A percentile compares a stretch with the other conserved stretches of the same genome.
Conservation (phyloP, 2,797 vertebrate species). For the Bradypus variegatus region DNA sequence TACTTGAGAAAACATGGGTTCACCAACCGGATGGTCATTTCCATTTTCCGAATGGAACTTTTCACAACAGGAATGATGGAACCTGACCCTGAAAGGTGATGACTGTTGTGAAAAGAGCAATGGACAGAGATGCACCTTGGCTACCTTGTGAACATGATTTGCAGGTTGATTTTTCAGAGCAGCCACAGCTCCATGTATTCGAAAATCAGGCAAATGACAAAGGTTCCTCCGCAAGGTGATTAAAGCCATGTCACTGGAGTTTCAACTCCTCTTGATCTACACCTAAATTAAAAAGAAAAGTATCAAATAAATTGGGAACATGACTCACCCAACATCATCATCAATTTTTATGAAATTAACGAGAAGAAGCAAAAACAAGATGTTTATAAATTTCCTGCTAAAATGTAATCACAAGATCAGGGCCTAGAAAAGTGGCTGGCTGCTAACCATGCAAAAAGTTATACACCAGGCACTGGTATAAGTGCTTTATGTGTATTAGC, state of each 20-base stretch:
- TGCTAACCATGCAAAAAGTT: neutral
- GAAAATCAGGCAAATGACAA: conserved; percentile 21
- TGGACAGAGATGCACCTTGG: neutral
- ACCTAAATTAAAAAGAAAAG: neutral
- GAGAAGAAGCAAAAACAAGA: neutral
- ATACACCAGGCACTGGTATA: neutral
- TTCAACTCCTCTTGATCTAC: neutral
- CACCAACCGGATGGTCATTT: conserved; percentile 65
- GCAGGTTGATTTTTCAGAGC: conserved; percentile 52
- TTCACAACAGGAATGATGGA: conserved; percentile 42
- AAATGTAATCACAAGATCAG: accelerated
- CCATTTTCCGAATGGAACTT: conserved; percentile 64
- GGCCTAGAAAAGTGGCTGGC: neutral
- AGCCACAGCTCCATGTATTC: conserved; percentile 44
- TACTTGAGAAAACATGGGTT: conserved; percentile 67
- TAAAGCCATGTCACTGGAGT: conserved; percentile 67
- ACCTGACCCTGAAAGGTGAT: neutral
- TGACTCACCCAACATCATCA: neutral
- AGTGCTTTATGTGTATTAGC: neutral
- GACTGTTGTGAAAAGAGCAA: neutral
- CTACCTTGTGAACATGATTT: neutral
- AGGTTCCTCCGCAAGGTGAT: conserved; percentile 58
- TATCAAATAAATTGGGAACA: neutral
- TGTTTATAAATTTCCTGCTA: neutral
- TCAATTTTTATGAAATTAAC: neutral